Evolutionary conservation across 2,888 invertebrate genomes (phyloP), one percentile per base, ranked within the genome.

Genomic region (Drosophila antonietae): DNA sequence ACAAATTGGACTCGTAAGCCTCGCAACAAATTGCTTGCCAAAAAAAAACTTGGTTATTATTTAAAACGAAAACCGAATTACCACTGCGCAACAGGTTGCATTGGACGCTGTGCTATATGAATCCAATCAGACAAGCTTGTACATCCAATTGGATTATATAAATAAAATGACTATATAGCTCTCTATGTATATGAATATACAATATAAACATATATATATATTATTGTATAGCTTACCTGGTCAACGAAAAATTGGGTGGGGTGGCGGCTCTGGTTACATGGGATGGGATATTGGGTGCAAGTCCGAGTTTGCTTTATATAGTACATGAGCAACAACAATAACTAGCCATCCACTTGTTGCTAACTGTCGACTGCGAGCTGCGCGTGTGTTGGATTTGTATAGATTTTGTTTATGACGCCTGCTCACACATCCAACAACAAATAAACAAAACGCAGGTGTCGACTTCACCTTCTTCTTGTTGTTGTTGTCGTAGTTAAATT

Each of bases 401-500:
- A 57, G 43, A 60, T 75, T 74, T 76, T 81, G 70, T 77, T 80
- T 75, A 77, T 78, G 80, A 80, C 76, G 72, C 64, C 61, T 47
- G 75, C 57, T 33, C 44, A 14, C 35, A 31, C 57, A 67, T 46
- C 51, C 79, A 78, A 76, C 86, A 88, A 65, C 78, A 89, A 80
- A 84, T 76, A 76, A 80, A 89, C 88, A 84, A 83, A 74, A 60
- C 77, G 72, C 77, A 79, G 83, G 80, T 85, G 75, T 79, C 75
- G 44, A 35, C 20, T 37, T 18, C 2, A 2, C 2, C 35, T 57
- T 12, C 28, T 35, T 57, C 20, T 28, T 61, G 35, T 57, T 53
- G 51, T 47, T 75, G 51, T 67, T 75, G 46, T 46, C 52, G 49
- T 56, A 57, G 63, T 31, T 64, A 43, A 57, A 58, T 41, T 58